Percentiles rank a stretch among this genome's conserved stretches.
Evolutionary conservation across 2,888 invertebrate genomes (phyloP).

Genomic region (Eupithecia tripunctaria): DNA sequence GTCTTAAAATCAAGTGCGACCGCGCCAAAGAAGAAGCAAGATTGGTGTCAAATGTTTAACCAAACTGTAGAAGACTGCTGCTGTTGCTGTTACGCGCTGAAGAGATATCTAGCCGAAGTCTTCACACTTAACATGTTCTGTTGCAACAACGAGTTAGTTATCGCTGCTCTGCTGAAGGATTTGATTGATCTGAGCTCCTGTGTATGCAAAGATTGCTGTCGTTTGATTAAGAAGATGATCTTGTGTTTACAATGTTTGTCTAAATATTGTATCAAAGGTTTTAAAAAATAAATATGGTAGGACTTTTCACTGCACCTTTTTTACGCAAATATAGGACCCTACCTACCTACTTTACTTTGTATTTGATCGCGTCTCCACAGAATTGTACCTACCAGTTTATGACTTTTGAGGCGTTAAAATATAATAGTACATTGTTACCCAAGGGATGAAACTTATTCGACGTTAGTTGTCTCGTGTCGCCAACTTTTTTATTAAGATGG

Average conservation of each 20-base stretch:
- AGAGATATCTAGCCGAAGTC: neutral
- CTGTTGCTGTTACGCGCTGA: neutral
- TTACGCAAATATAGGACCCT: too few species aligned
- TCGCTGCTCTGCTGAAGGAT: neutral
- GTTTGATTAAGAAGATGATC: neutral
- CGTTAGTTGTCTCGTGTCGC: too few species aligned
- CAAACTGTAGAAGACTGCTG: neutral
- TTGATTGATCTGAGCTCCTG: neutral
- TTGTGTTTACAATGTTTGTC: neutral
- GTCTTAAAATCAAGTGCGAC: neutral
- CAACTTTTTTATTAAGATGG: too few species aligned
- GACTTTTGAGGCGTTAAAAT: too few species aligned
- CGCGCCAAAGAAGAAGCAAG: neutral
- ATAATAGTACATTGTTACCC: too few species aligned
- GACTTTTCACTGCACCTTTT: too few species aligned
- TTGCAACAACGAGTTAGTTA: neutral
- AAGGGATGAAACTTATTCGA: too few species aligned
- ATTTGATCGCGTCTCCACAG: too few species aligned
- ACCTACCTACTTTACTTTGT: too few species aligned
- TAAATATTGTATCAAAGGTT: neutral
- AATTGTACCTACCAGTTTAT: too few species aligned
- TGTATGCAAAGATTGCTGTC: neutral
- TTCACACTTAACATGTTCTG: neutral
- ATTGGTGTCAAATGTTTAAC: neutral
- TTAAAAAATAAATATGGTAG: neutral